These are phyloP conservation scores for Steromphala cineraria DNA, from an alignment of 2,888 invertebrate genomes.

Conservation along the genomic window DNA sequence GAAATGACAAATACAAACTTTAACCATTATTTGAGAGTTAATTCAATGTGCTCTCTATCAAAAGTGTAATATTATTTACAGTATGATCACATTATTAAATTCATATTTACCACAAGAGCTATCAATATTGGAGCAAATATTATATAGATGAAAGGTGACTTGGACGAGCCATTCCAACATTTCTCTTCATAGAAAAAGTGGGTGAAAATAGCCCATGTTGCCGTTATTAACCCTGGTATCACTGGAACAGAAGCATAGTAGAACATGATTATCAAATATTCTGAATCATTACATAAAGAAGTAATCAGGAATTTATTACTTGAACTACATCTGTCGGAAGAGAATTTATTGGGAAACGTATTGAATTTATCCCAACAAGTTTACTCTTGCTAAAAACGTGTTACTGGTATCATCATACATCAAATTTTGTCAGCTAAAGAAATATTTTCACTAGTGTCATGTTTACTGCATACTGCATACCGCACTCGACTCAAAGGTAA, in stretches of 20 bases:
- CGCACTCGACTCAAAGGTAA: too few relatives aligned
- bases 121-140: slow-evolving; percentile 71
- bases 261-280: not conserved
- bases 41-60: not conserved
- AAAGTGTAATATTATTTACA: not conserved
- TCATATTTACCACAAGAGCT: slow-evolving; percentile 71
- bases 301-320: too few relatives aligned
- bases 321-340: too few relatives aligned
- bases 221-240: slow-evolving; percentile 76
- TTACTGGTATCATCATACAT: too few relatives aligned
- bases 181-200: slow-evolving; percentile 50
- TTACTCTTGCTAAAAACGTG: too few relatives aligned
- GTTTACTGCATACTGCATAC: too few relatives aligned
- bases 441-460: too few relatives aligned
- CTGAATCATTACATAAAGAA: not conserved
- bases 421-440: too few relatives aligned
- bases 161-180: slow-evolving; percentile 74
- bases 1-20: not conserved
- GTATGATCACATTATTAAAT: too few relatives aligned
- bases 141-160: slow-evolving; percentile 33
- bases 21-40: not conserved
- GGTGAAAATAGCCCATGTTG: slow-evolving; percentile 76
- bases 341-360: too few relatives aligned
- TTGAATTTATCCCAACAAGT: too few relatives aligned
- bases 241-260: slow-evolving; percentile 66